phyloP scores from a whole-genome alignment of 2,888 invertebrate species.

The Proisotoma minuta region DNA sequence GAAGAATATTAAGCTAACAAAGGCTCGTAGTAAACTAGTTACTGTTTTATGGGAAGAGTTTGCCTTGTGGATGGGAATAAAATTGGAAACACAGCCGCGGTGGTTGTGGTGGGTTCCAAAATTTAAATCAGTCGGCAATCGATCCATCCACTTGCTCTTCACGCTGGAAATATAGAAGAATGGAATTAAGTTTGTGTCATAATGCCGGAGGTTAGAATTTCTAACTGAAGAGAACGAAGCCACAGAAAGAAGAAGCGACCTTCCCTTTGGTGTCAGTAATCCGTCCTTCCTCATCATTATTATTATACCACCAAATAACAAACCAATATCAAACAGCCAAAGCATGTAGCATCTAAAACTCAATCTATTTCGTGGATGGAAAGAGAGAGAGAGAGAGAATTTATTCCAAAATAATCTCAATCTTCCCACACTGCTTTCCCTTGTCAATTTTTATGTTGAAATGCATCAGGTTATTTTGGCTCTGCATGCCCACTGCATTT shows the following conservation, averaged over 20 bases:
- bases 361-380: neutral
- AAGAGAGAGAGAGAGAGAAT: neutral
- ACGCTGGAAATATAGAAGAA: conserved; percentile 22
- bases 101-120: neutral
- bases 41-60: too few relatives aligned
- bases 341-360: too few relatives aligned
- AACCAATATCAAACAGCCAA: conserved; percentile 2
- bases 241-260: conserved; percentile 1
- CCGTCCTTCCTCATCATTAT: neutral
- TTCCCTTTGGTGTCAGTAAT: neutral
- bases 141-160: conserved; percentile 17
- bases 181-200: conserved; percentile 29
- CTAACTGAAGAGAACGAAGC: neutral
- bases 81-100: too few relatives aligned
- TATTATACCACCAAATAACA: too few relatives aligned
- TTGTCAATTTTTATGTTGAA: neutral
- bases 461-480: neutral
- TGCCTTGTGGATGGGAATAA: too few relatives aligned
- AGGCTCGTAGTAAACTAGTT: neutral
- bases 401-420: neutral
- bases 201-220: conserved; percentile 11
- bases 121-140: conserved; percentile 23
- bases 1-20: conserved; percentile 4
- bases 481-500: conserved; percentile 3
- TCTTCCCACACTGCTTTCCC: conserved; percentile 2